These are phyloP conservation scores for Anseranas semipalmata DNA, from an alignment of 2,113 vertebrate species.

Conservation along the genomic window DNA sequence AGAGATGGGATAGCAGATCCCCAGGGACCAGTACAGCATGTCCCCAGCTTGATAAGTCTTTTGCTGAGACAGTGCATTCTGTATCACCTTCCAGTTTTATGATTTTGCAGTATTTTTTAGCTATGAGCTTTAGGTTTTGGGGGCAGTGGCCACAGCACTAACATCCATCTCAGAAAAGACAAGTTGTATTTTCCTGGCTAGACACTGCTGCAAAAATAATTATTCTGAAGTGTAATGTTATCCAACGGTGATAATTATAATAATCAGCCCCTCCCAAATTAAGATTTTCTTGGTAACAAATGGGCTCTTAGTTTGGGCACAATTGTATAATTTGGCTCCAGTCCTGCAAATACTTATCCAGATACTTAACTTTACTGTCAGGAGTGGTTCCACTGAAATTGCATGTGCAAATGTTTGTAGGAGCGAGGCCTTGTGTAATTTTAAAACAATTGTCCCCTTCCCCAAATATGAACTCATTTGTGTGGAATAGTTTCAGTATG, in stretches of 20 bases:
- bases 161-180: neutral
- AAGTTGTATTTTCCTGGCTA: neutral
- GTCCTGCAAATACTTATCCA: constrained; percentile 46
- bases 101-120: neutral
- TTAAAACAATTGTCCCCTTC: neutral
- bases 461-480: neutral
- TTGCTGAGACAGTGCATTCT: neutral
- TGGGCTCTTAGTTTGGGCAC: neutral
- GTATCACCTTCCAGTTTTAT: neutral
- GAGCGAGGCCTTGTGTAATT: constrained; percentile 1
- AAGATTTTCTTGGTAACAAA: constrained; percentile 47
- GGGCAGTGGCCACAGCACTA: neutral
- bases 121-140: neutral
- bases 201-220: neutral
- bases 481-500: neutral
- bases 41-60: neutral
- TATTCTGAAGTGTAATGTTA: neutral
- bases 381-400: constrained; percentile 29
- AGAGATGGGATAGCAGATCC: neutral
- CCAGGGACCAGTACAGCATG: neutral
- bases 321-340: constrained; percentile 47
- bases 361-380: constrained; percentile 38
- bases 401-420: constrained; percentile 24
- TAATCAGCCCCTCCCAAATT: neutral
- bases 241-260: neutral